Evolutionary conservation across 1,140 invertebrate genomes (phyloP).

Genomic region (Brachionus plicatilis): DNA sequence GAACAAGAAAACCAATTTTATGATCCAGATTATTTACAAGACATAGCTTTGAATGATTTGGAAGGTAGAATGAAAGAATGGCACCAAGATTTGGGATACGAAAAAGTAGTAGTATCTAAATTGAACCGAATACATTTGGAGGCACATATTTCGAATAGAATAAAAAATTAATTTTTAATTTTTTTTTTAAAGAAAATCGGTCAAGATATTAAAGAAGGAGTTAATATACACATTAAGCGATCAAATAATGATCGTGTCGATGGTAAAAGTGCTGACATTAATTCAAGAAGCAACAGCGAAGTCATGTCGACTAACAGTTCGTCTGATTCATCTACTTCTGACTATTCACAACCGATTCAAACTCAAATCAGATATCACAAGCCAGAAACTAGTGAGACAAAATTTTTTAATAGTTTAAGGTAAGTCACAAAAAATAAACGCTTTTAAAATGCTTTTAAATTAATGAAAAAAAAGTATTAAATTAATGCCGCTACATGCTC

Average conservation of each 20-base stretch:
- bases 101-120: background rate
- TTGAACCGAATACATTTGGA: background rate
- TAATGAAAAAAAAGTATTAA: background rate
- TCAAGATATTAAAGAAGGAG: background rate
- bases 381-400: background rate
- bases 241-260: background rate
- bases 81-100: constrained; percentile 2
- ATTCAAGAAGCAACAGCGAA: constrained; percentile 21
- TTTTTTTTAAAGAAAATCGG: background rate
- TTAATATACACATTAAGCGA: background rate
- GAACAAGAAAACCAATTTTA: background rate
- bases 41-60: background rate
- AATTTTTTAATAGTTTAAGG: constrained; percentile 8
- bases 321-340: background rate
- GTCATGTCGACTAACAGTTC: background rate
- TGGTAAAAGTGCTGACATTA: background rate
- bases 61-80: constrained; percentile 32
- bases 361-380: background rate
- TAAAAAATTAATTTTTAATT: background rate
- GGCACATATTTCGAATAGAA: background rate
- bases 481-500: constrained; percentile 5
- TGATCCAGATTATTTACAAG: constrained; percentile 10
- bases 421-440: background rate
- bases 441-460: background rate
- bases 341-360: background rate